These are phyloP conservation scores for Larimichthys crocea DNA, from an alignment of 2,113 vertebrate genomes.

Conservation along the genomic window DNA sequence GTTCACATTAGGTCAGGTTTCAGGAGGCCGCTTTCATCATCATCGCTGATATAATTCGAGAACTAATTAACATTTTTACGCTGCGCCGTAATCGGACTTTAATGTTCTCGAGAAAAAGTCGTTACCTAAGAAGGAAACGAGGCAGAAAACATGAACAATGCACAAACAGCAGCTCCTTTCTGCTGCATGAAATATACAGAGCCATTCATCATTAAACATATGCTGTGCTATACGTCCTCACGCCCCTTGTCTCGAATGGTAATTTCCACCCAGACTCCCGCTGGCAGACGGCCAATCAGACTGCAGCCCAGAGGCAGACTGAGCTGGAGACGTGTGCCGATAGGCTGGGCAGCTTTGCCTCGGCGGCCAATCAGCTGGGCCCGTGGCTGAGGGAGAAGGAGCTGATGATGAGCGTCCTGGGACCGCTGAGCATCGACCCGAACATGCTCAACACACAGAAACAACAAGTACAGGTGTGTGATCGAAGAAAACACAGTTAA, in stretches of 20 bases:
- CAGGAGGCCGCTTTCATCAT: neutral
- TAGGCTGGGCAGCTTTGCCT: constrained; percentile 91
- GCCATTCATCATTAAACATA: neutral
- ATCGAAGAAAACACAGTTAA: neutral
- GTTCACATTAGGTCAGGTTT: constrained; percentile 5
- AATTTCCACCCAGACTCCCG: constrained; percentile 84
- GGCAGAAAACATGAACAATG: neutral
- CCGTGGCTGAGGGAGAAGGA: constrained; percentile 98
- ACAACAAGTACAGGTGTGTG: constrained; percentile 95
- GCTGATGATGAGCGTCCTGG: constrained; percentile 98
- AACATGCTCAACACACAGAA: constrained; percentile 98
- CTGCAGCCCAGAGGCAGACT: constrained; percentile 88
- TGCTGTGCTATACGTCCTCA: constrained; percentile 7
- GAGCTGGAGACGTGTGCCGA: constrained; percentile 93
- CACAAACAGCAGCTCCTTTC: too few species aligned
- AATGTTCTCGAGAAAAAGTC: neutral
- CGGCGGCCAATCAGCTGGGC: constrained; percentile 90
- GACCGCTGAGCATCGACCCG: constrained; percentile 96
- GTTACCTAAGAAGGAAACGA: neutral
- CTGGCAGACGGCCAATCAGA: constrained; percentile 91
- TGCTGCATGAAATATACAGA: neutral
- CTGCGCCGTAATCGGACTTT: neutral
- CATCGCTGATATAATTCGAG: neutral
- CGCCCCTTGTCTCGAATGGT: neutral
- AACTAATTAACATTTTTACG: neutral